Conservation (phyloP, 2,113 vertebrate species). For the Colius striatus region DNA sequence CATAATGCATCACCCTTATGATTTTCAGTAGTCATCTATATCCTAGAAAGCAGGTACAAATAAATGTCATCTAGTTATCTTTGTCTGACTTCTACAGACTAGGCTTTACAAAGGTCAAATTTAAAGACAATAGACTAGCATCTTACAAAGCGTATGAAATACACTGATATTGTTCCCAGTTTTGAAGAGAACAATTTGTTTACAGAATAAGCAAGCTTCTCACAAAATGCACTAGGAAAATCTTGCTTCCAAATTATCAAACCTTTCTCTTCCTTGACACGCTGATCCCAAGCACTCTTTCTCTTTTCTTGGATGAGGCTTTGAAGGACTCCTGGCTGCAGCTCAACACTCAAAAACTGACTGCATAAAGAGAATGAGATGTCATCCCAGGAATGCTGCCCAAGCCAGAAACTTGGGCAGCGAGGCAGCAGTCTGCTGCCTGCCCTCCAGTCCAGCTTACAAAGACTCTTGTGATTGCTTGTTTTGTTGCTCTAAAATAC, state of each 20-base stretch:
- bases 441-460: not conserved
- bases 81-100: not conserved
- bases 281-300: not conserved
- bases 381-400: not conserved
- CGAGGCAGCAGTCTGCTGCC: not conserved
- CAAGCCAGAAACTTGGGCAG: not conserved
- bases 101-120: not conserved
- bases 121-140: not conserved
- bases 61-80: not conserved
- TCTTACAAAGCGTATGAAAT: not conserved
- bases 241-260: not conserved
- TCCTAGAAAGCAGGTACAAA: not conserved
- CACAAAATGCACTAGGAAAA: not conserved
- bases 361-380: not conserved
- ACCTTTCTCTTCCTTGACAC: not conserved
- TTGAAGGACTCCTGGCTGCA: not conserved
- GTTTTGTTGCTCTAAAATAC: not conserved
- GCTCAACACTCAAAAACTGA: not conserved
- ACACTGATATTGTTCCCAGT: not conserved
- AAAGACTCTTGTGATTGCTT: not conserved
- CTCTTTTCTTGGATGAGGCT: not conserved
- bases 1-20: rapidly evolving
- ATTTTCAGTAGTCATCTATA: not conserved
- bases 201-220: not conserved
- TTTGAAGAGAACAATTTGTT: not conserved